Evolutionary conservation across 2,888 invertebrate species (phyloP), one percentile per base, ranked within the genome.

Genomic region (Hofmannophila pseudospretella): DNA sequence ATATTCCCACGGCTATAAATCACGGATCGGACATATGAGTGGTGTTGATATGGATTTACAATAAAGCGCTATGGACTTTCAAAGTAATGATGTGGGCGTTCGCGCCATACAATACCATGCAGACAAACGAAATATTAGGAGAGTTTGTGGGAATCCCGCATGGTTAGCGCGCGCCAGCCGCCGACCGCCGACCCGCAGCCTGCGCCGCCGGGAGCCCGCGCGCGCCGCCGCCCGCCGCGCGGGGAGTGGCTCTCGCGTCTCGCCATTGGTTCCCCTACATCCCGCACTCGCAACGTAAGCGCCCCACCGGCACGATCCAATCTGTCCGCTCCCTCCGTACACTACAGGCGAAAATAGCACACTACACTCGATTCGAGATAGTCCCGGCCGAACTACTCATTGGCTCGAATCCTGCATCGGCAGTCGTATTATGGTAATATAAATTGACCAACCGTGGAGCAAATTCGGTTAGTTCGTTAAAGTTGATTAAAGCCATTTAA

Each of bases 401-500:
- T 84, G 85, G 84, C 58, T 66, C 65, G 34, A 47, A 59, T 49
- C 46, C 47, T 51, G 45, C 52, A 51, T 67, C 56, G 57, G 54
- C 54, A 55, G 55, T 54, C 67, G 70, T 76, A 81, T 84, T 82
- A 86, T 87, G 77, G 78, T 81, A 87, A 86, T 88, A 88, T 88
- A 88, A 87, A 87, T 87, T 87, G 88, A 80, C 87, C 86, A 87
- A 88, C 87, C 82, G 80, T 70, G 74, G 82, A 72, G 66, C 81
- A 80, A 85, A 84, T 81, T 85, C 76, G 77, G 84, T 87, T 87
- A 88, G 87, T 88, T 87, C 82, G 86, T 85, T 86, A 86, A 85
- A 82, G 86, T 79, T 87, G 86, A 87, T 87, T 87, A 87, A 85
- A 87, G 87, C 75, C 87, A 87, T 87, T 87, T 86, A 87, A 85